Conservation (phyloP, 2,113 vertebrate genomes). For the Misgurnus mizolepis region DNA sequence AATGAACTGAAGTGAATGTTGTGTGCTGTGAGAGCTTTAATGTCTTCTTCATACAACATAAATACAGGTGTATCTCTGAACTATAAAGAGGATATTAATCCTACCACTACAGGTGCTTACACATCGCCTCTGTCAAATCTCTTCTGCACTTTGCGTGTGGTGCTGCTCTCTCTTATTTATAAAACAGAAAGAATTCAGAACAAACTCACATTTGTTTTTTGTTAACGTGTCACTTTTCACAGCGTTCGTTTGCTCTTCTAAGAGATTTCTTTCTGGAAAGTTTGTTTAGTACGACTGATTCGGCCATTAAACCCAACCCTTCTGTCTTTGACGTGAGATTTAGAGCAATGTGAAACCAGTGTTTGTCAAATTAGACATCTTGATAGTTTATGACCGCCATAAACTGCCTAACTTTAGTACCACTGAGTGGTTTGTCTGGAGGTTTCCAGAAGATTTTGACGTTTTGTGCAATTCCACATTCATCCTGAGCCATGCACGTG, state of each 20-base stretch:
- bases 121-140: no score
- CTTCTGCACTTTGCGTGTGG: no score
- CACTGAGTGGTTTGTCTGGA: neutral
- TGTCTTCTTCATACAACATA: no score
- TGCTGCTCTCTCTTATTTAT: neutral
- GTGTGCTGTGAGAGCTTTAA: no score
- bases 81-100: no score
- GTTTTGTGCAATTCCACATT: neutral
- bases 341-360: neutral
- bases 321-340: neutral
- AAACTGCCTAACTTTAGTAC: neutral
- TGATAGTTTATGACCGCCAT: neutral
- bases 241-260: neutral
- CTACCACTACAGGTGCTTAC: no score
- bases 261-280: constrained; percentile 21
- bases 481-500: neutral
- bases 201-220: neutral
- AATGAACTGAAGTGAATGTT: no score
- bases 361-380: neutral
- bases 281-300: neutral
- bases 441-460: neutral
- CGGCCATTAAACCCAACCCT: neutral
- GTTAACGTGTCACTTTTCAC: neutral
- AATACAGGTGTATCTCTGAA: no score
- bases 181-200: neutral